Evolutionary conservation across 2,888 invertebrate species (phyloP).

Genomic region (Adelognathus sp.): DNA sequence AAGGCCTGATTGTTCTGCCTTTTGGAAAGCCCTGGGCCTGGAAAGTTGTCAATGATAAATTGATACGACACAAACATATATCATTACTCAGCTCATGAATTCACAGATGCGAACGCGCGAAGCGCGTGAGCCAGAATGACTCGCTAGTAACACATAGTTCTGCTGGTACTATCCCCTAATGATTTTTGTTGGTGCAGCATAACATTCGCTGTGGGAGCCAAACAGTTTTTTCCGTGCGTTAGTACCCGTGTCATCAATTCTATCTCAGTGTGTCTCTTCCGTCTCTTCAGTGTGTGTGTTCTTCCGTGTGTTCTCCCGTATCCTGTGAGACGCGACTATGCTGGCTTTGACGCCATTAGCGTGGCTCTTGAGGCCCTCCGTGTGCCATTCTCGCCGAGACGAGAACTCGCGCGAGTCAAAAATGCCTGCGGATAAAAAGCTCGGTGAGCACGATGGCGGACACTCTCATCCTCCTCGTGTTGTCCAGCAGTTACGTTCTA

Average conservation of each 20-base stretch:
- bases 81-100: too few species aligned
- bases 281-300: neutral
- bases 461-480: slow-evolving; percentile 14
- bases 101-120: too few species aligned
- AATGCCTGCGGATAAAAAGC: slow-evolving; percentile 71
- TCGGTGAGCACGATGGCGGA: slow-evolving; percentile 24
- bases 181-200: too few species aligned
- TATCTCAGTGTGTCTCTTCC: neutral
- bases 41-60: too few species aligned
- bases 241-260: slow-evolving; percentile 30
- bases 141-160: too few species aligned
- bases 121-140: too few species aligned
- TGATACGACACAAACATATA: too few species aligned
- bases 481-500: slow-evolving; percentile 4
- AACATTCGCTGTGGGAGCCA: too few species aligned
- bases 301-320: slow-evolving; percentile 38
- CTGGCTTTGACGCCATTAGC: slow-evolving; percentile 73
- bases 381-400: slow-evolving; percentile 51
- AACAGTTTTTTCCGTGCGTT: slow-evolving; percentile 25
- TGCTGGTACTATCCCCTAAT: too few species aligned
- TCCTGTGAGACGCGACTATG: slow-evolving; percentile 62
- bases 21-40: too few species aligned
- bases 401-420: slow-evolving; percentile 41
- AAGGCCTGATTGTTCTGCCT: too few species aligned
- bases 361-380: slow-evolving; percentile 67